These are phyloP conservation scores for Acanthopagrus latus DNA, from an alignment of 2,797 vertebrate genomes.

Conservation along the genomic window DNA sequence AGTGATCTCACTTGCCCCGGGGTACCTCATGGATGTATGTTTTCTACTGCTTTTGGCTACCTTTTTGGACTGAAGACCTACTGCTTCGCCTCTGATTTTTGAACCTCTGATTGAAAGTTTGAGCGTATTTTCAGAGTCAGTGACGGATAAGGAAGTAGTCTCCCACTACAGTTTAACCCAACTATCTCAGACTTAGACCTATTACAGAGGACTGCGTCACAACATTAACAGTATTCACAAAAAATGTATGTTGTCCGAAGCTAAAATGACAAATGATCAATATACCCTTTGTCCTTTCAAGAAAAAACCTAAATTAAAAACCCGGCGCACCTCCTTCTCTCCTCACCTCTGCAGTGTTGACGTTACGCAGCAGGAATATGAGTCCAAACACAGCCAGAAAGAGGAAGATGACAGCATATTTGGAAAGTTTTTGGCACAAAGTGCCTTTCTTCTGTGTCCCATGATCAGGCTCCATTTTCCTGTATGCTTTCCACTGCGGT, in stretches of 20 bases:
- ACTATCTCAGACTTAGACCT: too few relatives aligned
- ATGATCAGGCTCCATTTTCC: slow-evolving; percentile 55
- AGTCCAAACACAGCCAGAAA: slow-evolving; percentile 88
- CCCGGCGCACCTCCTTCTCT: not conserved
- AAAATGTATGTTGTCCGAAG: not conserved
- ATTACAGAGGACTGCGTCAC: too few relatives aligned
- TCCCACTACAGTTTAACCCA: too few relatives aligned
- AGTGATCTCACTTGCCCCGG: too few relatives aligned
- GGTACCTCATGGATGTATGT: too few relatives aligned
- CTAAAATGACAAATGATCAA: not conserved
- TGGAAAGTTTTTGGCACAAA: slow-evolving; percentile 81
- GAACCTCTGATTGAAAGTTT: too few relatives aligned
- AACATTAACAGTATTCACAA: too few relatives aligned
- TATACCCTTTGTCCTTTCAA: not conserved
- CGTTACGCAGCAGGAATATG: slow-evolving; percentile 90
- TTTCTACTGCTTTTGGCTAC: too few relatives aligned
- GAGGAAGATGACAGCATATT: slow-evolving; percentile 87
- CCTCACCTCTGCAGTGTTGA: slow-evolving; percentile 92
- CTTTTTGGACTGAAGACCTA: too few relatives aligned
- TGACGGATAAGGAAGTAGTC: too few relatives aligned
- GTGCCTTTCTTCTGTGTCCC: slow-evolving; percentile 62
- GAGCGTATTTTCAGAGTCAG: too few relatives aligned
- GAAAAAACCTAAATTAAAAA: not conserved
- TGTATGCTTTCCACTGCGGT: slow-evolving; percentile 45
- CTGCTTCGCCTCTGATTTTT: too few relatives aligned